A percentile compares a stretch with the other conserved stretches of the same genome.
Conservation (phyloP, 2,797 vertebrate genomes). For the Lophotriccus pileatus region DNA sequence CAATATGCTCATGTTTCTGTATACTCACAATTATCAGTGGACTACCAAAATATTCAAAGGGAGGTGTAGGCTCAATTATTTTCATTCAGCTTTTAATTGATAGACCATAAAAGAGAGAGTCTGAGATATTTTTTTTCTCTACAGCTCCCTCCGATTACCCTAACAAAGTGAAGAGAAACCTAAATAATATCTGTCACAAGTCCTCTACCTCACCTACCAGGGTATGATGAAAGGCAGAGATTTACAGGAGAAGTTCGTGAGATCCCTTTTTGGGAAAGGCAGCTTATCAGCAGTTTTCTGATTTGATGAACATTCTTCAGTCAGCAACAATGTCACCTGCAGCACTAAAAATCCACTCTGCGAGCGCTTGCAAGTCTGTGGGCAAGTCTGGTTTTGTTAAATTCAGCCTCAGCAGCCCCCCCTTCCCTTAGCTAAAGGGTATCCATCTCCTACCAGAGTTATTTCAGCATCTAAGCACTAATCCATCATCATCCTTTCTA, state of each 20-base stretch:
- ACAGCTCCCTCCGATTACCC: neutral
- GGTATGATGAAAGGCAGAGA: conserved; percentile 13
- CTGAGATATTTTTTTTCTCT: neutral
- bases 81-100: neutral
- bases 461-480: conserved; percentile 49
- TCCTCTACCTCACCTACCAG: conserved; percentile 37
- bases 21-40: neutral
- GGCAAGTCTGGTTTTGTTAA: conserved; percentile 62
- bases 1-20: neutral
- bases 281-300: conserved; percentile 57
- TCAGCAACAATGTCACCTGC: conserved; percentile 63
- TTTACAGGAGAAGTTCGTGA: conserved; percentile 22
- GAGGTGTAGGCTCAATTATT: neutral
- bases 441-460: conserved; percentile 49
- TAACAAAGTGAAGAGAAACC: neutral
- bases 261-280: conserved; percentile 46
- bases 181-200: conserved; percentile 32
- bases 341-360: conserved; percentile 50
- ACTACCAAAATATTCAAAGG: neutral
- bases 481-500: conserved; percentile 45
- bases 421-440: conserved; percentile 57
- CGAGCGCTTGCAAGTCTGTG: conserved; percentile 34
- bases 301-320: conserved; percentile 63
- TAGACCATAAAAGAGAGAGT: neutral
- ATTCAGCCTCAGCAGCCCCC: conserved; percentile 45